Percentiles rank a stretch among this genome's conserved stretches.
phyloP scores from a whole-genome alignment of 2,113 vertebrate genomes.

The rat (Rattus norvegicus) region DNA sequence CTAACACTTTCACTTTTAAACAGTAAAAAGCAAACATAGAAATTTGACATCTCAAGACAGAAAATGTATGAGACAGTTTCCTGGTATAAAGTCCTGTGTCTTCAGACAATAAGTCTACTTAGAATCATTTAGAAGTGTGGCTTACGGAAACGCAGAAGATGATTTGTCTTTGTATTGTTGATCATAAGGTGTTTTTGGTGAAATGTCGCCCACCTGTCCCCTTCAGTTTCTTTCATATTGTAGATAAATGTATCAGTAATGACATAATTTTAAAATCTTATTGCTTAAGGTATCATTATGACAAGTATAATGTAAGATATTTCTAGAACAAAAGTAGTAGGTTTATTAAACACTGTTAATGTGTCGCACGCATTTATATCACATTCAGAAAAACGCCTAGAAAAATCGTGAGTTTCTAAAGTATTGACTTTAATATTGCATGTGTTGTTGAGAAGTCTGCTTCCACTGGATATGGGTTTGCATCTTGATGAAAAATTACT shows the following conservation, averaged over 20 bases:
- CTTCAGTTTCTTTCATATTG: conserved; percentile 5
- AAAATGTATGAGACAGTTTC: conserved; percentile 11
- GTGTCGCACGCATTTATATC: not conserved
- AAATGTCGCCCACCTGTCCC: not conserved
- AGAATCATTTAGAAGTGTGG: not conserved
- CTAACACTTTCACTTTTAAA: not conserved
- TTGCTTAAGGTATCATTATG: conserved; percentile 3
- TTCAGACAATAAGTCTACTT: not conserved
- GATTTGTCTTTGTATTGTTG: not conserved
- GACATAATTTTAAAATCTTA: not conserved
- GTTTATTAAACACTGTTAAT: conserved; percentile 23
- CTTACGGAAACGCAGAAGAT: not conserved
- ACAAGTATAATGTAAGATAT: not conserved
- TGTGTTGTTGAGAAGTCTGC: conserved; percentile 20
- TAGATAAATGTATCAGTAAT: conserved; percentile 33
- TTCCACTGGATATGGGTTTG: conserved; percentile 26
- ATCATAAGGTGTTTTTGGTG: not conserved
- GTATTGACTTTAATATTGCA: conserved; percentile 29
- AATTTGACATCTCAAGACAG: conserved; percentile 46
- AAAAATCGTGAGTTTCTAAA: conserved; percentile 34
- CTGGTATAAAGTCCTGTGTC: not conserved
- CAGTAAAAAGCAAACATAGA: not conserved
- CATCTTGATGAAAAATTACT: conserved; percentile 48
- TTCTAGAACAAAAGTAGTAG: not conserved
- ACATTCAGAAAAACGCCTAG: conserved; percentile 11